Percentiles rank a stretch among this genome's conserved stretches.
These are phyloP conservation scores for Botia kubotai DNA, from an alignment of 2,797 vertebrate genomes.

Conservation along the genomic window DNA sequence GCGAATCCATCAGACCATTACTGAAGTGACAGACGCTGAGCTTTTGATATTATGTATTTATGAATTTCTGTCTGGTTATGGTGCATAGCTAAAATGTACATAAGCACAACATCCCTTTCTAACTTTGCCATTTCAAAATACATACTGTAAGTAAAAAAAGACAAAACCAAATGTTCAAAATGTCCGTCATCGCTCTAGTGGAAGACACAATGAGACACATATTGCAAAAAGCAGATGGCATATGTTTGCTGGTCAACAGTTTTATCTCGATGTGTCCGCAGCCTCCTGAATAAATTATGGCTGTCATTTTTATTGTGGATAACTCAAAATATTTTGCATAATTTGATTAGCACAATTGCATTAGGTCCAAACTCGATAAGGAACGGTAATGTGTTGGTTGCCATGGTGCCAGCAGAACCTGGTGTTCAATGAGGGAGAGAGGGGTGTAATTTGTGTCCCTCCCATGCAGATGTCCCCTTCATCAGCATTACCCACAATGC, in stretches of 20 bases:
- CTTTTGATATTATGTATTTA: conserved; percentile 47
- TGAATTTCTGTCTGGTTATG: conserved; percentile 39
- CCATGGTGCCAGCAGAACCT: conserved; percentile 70
- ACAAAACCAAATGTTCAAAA: too few species aligned
- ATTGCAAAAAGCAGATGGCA: neutral
- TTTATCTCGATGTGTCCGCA: conserved; percentile 22
- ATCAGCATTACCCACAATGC: conserved; percentile 49
- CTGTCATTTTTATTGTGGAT: conserved; percentile 57
- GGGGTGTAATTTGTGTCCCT: conserved; percentile 50
- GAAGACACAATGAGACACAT: neutral
- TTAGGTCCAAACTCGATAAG: conserved; percentile 72
- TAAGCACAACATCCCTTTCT: neutral
- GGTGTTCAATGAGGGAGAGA: conserved; percentile 44
- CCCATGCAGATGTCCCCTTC: conserved; percentile 46
- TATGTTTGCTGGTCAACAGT: conserved; percentile 32
- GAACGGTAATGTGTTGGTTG: conserved; percentile 69
- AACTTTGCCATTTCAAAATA: neutral
- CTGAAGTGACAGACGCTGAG: conserved; percentile 39
- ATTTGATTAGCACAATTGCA: conserved; percentile 76
- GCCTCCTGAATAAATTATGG: conserved; percentile 48
- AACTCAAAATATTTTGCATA: conserved; percentile 74
- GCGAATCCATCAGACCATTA: conserved; percentile 1
- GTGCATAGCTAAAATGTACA: conserved; percentile 14
- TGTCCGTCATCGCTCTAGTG: too few species aligned
- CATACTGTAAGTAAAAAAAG: too few species aligned